Base-by-base conservation (phyloP, 2,888 invertebrate species). In the Digitonthophagus gazella region DNA sequence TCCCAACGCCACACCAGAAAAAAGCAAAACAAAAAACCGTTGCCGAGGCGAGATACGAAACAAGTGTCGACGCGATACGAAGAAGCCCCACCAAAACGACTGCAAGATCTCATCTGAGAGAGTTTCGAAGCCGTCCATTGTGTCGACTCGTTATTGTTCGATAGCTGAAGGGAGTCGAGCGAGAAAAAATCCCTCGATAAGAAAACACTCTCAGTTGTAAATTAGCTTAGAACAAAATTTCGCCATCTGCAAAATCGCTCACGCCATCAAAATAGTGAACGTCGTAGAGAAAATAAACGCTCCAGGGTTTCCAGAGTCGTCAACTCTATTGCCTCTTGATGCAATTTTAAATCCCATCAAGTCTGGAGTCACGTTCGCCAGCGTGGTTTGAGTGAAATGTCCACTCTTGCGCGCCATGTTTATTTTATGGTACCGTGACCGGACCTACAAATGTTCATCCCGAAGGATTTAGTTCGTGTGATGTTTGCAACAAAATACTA, bases 321-420 rank as follows among this genome's bases (percentile, higher is more conserved):
- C 28, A 44, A 44, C 28, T 44, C 28, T 44, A 44, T 44, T 44
- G 28, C 28, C 28, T 44, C 28, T 44, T 44, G 28, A 44, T 44
- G 28, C 28, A 44, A 44, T 44, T 44, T 44, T 44, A 44, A 44
- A 44, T 44, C 28, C 28, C 28, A 44, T 44, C 28, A 44, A 44
- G 28, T 44, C 3, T 44, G 28, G 28, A 44, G 28, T 44, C 28
- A 44, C 28, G 28, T 44, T 11, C 28, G 28, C 28, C 28, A 11
- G 28, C 28, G 28, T 44, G 28, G 28, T 44, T 44, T 44, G 28
- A 44, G 28, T 44, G 28, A 44, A 44, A 61, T 61, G 16, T 20
- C 18, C 18, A 61, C 20, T 61, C 18, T 19, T 61, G 19, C 61
- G 19, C 20, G 61, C 61, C 61, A 61, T 61, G 61, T 61, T 61